Evolutionary conservation across 23 tunicate genomes (phyloP), one percentile per base, ranked within the genome.

Genomic region (Oikopleura vanhoeffeni): DNA sequence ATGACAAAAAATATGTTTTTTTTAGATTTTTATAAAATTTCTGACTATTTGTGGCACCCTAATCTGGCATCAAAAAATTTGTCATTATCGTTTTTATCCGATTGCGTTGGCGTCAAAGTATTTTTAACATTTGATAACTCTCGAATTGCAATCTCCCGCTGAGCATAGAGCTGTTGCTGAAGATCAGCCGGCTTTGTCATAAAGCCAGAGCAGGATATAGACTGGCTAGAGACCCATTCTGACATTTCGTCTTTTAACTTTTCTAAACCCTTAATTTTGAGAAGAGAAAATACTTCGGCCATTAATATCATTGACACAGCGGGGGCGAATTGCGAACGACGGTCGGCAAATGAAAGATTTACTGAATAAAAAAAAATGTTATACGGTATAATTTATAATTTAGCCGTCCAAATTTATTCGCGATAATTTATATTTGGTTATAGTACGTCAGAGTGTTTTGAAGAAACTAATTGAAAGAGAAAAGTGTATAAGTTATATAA

Each of bases 141-240:
- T 2, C 79, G 79, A 2, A 71, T 71, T 32, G 79, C 79, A 30
- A 71, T 71, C 35, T 71, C 79, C 35, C 79, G 79, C 79, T 71
- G 79, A 30, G 79, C 79, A 32, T 71, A 18, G 38, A 71, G 79
- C 38, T 71, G 79, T 38, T 71, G 79, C 35, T 71, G 79, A 18
- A 71, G 32, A 71, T 71, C 35, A 32, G 79, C 79, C 35, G 79
- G 79, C 38, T 71, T 71, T 71, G 79, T 2, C 79, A 71, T 71
- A 38, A 71, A 71, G 27, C 79, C 79, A 13, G 79, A 71, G 3
- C 34, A 24, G 27, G 79, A 2, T 18, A 71, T 71, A 24, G 35
- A 13, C 35, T 71, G 79, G 35, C 34, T 13, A 30, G 36, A 71
- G 2, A 30, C 79, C 79, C 79, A 71, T 2, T 71, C 79, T 33